These are phyloP conservation scores for Frieseomelitta varia DNA, from an alignment of 1,140 invertebrate genomes.

Conservation along the genomic window DNA sequence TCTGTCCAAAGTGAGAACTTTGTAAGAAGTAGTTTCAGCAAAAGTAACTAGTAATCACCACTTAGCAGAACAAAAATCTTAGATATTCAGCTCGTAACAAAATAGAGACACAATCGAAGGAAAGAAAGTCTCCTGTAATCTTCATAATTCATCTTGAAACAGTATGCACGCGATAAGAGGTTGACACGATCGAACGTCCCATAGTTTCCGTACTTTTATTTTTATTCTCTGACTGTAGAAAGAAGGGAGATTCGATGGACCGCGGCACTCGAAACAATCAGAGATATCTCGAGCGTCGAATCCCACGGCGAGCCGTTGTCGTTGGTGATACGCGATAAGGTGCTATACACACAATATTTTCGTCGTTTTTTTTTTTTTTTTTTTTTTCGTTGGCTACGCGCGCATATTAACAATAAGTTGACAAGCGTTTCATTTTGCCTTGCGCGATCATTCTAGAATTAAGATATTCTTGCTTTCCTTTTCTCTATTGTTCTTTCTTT, in stretches of 20 bases:
- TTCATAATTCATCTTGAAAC: background rate
- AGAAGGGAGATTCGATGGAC: conserved; percentile 14
- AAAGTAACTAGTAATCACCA: background rate
- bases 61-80: background rate
- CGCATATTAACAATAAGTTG: conserved; percentile 21
- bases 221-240: conserved; percentile 5
- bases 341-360: conserved; percentile 67
- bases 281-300: background rate
- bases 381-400: conserved; percentile 12
- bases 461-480: background rate
- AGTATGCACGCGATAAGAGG: background rate
- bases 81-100: background rate
- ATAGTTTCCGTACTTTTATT: background rate
- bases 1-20: background rate
- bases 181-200: background rate
- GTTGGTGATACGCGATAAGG: conserved; percentile 71
- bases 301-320: conserved; percentile 24
- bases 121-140: background rate
- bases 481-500: background rate
- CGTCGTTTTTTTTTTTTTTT: no score
- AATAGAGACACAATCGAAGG: background rate
- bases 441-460: background rate
- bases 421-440: background rate
- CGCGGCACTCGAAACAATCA: background rate
- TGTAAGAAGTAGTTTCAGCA: background rate